These are phyloP conservation scores for Aspidiotus destructor DNA, from an alignment of 2,888 invertebrate genomes.

Conservation along the genomic window DNA sequence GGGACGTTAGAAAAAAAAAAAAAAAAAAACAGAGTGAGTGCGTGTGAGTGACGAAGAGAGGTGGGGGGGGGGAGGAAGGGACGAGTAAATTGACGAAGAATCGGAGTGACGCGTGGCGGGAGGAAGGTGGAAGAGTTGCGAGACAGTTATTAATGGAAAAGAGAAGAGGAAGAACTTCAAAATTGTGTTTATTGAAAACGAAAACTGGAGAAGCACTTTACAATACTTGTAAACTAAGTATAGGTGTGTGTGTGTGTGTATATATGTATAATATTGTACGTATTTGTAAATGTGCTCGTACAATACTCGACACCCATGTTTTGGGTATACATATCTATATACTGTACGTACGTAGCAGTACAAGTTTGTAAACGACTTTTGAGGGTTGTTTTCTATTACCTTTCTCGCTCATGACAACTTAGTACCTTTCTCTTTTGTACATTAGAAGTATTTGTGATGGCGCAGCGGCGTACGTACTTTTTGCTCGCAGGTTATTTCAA, in stretches of 20 bases:
- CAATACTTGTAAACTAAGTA: constrained; percentile 7
- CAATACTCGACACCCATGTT: too few relatives aligned
- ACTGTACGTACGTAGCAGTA: neutral
- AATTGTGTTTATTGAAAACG: constrained; percentile 33
- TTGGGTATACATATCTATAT: too few relatives aligned
- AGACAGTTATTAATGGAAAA: constrained; percentile 33
- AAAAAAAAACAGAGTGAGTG: neutral
- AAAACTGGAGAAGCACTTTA: constrained; percentile 28
- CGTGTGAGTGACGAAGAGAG: neutral
- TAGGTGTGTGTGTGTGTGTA: neutral
- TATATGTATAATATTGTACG: too few relatives aligned
- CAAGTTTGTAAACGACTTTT: neutral
- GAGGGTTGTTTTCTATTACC: constrained; percentile 4
- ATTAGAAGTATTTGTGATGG: too few relatives aligned
- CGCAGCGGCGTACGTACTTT: neutral
- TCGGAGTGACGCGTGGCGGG: constrained; percentile 6
- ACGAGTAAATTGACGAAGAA: constrained; percentile 25
- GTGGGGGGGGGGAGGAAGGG: neutral
- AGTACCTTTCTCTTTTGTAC: neutral
- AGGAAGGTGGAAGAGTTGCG: constrained; percentile 22
- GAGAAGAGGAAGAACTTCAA: constrained; percentile 32
- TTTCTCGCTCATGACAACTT: neutral
- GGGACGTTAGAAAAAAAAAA: constrained; percentile 2
- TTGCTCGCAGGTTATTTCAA: neutral
- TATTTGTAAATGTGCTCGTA: too few relatives aligned